These are phyloP conservation scores for Sebastes taczanowskii DNA, from an alignment of 2,797 vertebrate genomes.

Conservation along the genomic window DNA sequence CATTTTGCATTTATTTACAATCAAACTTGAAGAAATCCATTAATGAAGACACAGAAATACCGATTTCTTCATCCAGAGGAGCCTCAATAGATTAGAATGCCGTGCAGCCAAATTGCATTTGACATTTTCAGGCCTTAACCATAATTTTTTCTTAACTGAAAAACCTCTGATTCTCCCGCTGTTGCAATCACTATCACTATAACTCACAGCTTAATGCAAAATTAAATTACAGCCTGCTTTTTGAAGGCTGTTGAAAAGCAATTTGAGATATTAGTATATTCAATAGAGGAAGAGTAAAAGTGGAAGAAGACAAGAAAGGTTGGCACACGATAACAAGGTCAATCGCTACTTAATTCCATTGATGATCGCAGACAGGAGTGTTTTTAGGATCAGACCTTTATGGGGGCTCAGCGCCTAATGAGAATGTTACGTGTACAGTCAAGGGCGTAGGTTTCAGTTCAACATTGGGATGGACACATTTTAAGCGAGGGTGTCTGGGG, in stretches of 20 bases:
- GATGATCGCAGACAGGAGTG: background rate
- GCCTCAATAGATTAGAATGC: background rate
- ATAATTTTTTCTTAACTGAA: background rate
- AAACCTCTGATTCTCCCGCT: background rate
- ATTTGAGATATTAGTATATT: background rate
- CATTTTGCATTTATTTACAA: background rate
- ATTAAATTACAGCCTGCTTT: background rate
- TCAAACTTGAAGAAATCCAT: background rate
- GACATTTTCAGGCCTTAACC: background rate
- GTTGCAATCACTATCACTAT: background rate
- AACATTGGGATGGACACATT: too few species aligned
- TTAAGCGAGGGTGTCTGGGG: too few species aligned
- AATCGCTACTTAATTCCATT: background rate
- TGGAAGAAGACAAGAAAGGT: background rate
- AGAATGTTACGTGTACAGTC: too few species aligned
- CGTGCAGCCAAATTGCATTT: background rate
- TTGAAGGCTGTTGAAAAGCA: background rate
- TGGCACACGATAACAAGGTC: background rate
- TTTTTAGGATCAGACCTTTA: too few species aligned
- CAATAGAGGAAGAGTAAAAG: background rate
- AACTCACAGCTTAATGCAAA: background rate
- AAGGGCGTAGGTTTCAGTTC: too few species aligned
- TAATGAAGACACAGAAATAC: background rate
- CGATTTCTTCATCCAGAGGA: background rate
- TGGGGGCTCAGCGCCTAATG: too few species aligned